Conservation (phyloP, 2,113 vertebrate genomes). For the Hydropotes inermis region DNA sequence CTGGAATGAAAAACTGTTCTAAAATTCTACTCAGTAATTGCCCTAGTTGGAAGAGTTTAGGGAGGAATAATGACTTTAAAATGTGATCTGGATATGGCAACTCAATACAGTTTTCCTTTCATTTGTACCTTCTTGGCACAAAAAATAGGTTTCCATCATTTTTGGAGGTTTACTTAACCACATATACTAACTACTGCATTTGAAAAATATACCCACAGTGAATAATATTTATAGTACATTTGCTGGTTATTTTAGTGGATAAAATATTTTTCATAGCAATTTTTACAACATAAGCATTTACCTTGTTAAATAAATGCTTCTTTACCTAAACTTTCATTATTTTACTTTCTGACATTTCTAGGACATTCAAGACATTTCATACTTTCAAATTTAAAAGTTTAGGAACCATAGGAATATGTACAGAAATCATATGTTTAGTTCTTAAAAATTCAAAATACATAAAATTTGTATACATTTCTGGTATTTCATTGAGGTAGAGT, state of each 20-base stretch:
- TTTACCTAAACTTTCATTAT: not conserved
- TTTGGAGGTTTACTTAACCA: not conserved
- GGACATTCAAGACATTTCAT: not conserved
- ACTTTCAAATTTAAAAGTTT: not conserved
- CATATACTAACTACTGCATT: not conserved
- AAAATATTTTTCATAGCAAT: not conserved
- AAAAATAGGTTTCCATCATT: not conserved
- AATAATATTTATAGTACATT: not conserved
- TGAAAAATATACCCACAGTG: not conserved
- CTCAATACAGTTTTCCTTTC: not conserved
- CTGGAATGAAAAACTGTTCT: not conserved
- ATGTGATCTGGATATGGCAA: not conserved
- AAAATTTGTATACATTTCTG: not conserved
- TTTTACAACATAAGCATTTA: not conserved
- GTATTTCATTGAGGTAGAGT: not conserved
- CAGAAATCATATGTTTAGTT: not conserved
- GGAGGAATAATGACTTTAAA: not conserved
- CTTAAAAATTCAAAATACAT: not conserved
- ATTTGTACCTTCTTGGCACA: not conserved
- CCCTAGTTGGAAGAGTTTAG: not conserved
- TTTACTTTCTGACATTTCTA: constrained; percentile 16
- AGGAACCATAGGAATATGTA: not conserved
- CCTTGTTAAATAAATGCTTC: not conserved
- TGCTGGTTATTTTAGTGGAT: not conserved
- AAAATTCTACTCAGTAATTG: not conserved